Evolutionary conservation across 2,888 invertebrate genomes (phyloP), one percentile per base, ranked within the genome.

Genomic region (Phlogophora meticulosa): DNA sequence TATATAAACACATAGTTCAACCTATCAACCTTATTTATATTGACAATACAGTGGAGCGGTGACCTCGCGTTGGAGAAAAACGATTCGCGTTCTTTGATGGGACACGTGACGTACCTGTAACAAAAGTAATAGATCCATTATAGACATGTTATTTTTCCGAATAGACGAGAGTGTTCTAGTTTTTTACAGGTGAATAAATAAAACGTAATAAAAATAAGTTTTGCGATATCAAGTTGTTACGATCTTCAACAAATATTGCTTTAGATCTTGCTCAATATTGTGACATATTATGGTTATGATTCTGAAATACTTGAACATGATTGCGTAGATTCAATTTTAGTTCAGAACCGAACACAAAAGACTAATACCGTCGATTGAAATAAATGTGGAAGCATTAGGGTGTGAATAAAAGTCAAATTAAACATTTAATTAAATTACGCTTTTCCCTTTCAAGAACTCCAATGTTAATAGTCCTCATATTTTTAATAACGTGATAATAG

Each of bases 41-140:
- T 84, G 78, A 80, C 81, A 76, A 78, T 78, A 81, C 81, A 83
- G 78, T 72, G 60, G 67, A 52, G 58, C 62, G 62, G 57, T 56
- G 69, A 80, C 71, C 74, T 75, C 78, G 65, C 62, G 57, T 22
- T 59, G 17, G n/a, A 17, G 62, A 74, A 72, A 78, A 76, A 77
- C 55, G 38, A 53, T 59, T 52, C 68, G 38, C 43, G 57, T n/a
- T 63, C 53, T 69, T 63, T 68, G 65, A 55, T 67, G 67, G 51
- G 55, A 72, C 78, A 68, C 64, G 58, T 69, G 65, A 85, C 90
- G 78, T 91, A 91, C 91, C 91, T 90, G 91, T 28, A 91, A 91
- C 87, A 88, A 88, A 80, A 82, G 34, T 17, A 78, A 72, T 77
- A 65, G 43, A 75, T 60, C 59, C 67, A 67, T 80, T 82, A 79